Base-by-base conservation (phyloP, 2,888 invertebrate species). In the Fragum sueziense region DNA sequence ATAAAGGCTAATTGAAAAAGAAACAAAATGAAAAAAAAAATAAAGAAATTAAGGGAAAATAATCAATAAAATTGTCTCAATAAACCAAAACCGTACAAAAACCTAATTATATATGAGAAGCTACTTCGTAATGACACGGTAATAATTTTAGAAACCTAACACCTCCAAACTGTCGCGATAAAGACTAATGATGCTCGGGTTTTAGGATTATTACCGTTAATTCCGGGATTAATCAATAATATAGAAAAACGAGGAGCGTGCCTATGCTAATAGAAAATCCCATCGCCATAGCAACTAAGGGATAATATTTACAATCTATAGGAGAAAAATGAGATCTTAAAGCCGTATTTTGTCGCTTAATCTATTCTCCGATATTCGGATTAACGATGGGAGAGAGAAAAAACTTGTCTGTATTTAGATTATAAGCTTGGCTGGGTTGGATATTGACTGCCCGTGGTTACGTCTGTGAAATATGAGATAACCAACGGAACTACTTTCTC, bases 191-290 rank as follows among this genome's bases (percentile, higher is more conserved):
- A 70, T 33, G 70, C 70, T 70, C n/a, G 70, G 20, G 59, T 34
- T 62, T 71, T 74, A 69, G 79, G 82, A 82, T 82, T 82, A 82
- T 71, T 47, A 68, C 76, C 57, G 74, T 79, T 80, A 84, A 80
- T 84, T 74, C 76, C 47, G 11, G 59, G 84, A 80, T 84, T 80
- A 84, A 84, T 84, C 84, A 84, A 84, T 84, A 84, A 47, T 65
- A 52, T 34, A 54, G 65, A 80, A 70, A 47, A 74, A 62, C 41
- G 61, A 61, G 74, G 80, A 76, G 75, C 62, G 74, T 69, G 70
- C n/a, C 62, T 61, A 47, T 78, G 80, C 76, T 80, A 73, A 78
- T 75, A 78, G 80, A 65, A 80, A 76, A 70, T 76, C 74, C 34
- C 34, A 74, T 84, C 70, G 51, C 84, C 84, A 84, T 84, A 80